Percentiles rank a stretch among this genome's conserved stretches.
Evolutionary conservation across 2,888 invertebrate species (phyloP).

Genomic region (Torymus texanus): DNA sequence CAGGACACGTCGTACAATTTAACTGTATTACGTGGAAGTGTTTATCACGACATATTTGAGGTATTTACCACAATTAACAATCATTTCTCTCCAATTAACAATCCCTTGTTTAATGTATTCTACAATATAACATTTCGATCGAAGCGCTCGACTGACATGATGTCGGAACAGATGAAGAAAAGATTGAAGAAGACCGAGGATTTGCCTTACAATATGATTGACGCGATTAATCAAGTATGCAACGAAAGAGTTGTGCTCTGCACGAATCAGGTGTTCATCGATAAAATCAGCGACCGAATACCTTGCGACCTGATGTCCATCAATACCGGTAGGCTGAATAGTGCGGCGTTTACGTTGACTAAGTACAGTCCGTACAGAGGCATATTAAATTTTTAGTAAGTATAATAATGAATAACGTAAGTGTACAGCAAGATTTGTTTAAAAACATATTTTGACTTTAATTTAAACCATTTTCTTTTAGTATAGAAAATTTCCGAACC

Average conservation of each 20-base stretch:
- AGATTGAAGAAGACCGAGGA: slow-evolving; percentile 27
- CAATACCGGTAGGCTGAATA: slow-evolving; percentile 38
- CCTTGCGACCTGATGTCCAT: slow-evolving; percentile 49
- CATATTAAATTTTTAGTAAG: slow-evolving; percentile 55
- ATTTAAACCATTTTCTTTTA: slow-evolving; percentile 2
- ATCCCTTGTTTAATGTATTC: background rate
- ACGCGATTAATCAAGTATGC: slow-evolving; percentile 48
- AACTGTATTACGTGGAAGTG: slow-evolving; percentile 43
- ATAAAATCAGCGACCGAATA: slow-evolving; percentile 21
- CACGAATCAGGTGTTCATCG: slow-evolving; percentile 29
- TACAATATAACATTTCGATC: background rate
- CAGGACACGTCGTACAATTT: slow-evolving; percentile 57
- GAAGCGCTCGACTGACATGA: slow-evolving; percentile 1
- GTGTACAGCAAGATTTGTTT: background rate
- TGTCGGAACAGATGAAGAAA: background rate
- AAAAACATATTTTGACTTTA: background rate
- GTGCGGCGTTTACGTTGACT: slow-evolving; percentile 39
- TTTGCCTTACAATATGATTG: slow-evolving; percentile 32
- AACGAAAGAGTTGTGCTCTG: slow-evolving; percentile 35
- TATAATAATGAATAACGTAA: slow-evolving; percentile 1
- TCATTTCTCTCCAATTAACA: background rate
- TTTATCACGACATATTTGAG: slow-evolving; percentile 52
- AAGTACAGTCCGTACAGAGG: slow-evolving; percentile 52
- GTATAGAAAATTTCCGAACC: slow-evolving; percentile 40
- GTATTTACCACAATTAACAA: slow-evolving; percentile 29